Evolutionary conservation across 35 echinoderm and acorn worm species (phyloP).

Genomic region (Acanthaster planci): DNA sequence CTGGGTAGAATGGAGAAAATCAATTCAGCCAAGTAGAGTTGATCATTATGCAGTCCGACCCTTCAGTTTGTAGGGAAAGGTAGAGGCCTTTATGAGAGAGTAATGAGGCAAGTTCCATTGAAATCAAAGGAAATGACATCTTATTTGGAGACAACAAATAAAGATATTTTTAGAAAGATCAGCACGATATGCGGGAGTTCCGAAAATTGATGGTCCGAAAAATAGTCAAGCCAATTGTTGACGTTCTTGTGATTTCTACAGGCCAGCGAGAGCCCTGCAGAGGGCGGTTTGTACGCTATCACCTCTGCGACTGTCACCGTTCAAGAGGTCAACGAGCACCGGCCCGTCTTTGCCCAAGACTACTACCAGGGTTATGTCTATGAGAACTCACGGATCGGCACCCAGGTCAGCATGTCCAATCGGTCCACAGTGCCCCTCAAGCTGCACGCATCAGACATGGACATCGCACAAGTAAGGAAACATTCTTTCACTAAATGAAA

Average conservation of each 20-base stretch:
- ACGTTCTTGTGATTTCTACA: background rate
- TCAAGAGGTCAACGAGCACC: conserved; percentile 47
- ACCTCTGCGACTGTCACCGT: conserved; percentile 32
- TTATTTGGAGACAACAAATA: too few relatives aligned
- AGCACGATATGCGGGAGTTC: too few relatives aligned
- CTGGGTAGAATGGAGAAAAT: too few relatives aligned
- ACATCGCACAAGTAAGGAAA: conserved; percentile 56
- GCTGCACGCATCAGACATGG: conserved; percentile 62
- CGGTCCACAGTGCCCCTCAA: conserved; percentile 31
- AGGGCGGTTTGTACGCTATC: conserved; percentile 15
- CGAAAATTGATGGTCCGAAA: too few relatives aligned
- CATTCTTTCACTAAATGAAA: too few relatives aligned
- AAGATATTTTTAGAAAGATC: too few relatives aligned
- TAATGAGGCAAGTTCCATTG: too few relatives aligned
- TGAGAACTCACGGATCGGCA: conserved; percentile 59
- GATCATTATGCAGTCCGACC: too few relatives aligned
- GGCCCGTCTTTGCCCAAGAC: conserved; percentile 33
- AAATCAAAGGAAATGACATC: too few relatives aligned
- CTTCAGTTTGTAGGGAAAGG: too few relatives aligned
- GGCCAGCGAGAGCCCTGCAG: conserved; percentile 39
- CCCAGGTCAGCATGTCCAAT: conserved; percentile 32
- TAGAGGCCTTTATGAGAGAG: too few relatives aligned
- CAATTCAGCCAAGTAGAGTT: too few relatives aligned
- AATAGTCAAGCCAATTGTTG: background rate
- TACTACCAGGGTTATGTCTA: conserved; percentile 59